These are phyloP conservation scores for Saguinus imperator DNA, from an alignment of 2,113 vertebrate genomes.

Conservation along the genomic window DNA sequence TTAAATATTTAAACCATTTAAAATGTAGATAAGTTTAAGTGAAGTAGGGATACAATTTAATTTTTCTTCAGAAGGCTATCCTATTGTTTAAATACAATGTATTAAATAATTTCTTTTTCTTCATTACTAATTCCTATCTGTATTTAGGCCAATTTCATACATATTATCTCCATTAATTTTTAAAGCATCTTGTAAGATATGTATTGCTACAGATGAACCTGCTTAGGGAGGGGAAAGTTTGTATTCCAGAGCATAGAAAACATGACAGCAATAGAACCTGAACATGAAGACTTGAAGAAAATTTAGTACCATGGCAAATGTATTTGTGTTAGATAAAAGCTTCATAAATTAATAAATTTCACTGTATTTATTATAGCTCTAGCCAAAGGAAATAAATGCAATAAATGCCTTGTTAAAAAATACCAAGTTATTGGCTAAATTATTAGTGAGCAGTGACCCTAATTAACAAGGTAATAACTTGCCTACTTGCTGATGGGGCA, in stretches of 20 bases:
- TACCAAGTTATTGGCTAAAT: conserved; percentile 83
- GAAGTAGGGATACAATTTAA: not conserved
- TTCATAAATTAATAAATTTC: conserved; percentile 83
- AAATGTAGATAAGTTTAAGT: conserved; percentile 18
- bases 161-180: not conserved
- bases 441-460: conserved; percentile 85
- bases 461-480: conserved; percentile 85
- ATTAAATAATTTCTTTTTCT: not conserved
- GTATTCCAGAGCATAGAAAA: conserved; percentile 43
- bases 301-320: conserved; percentile 81
- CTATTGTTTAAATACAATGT: not conserved
- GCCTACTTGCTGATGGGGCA: conserved; percentile 80
- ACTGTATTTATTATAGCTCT: conserved; percentile 82
- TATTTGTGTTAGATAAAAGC: conserved; percentile 78
- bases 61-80: not conserved
- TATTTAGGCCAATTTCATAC: not conserved
- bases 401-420: conserved; percentile 83
- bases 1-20: not conserved
- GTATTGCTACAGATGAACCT: not conserved
- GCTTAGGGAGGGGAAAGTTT: conserved; percentile 6
- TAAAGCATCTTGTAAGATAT: not conserved
- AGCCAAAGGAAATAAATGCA: conserved; percentile 85
- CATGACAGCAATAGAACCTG: conserved; percentile 44
- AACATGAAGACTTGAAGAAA: conserved; percentile 74
- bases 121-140: not conserved